Evolutionary conservation across 2,888 invertebrate species (phyloP).

Genomic region (Chaetogeoica ovagalla): DNA sequence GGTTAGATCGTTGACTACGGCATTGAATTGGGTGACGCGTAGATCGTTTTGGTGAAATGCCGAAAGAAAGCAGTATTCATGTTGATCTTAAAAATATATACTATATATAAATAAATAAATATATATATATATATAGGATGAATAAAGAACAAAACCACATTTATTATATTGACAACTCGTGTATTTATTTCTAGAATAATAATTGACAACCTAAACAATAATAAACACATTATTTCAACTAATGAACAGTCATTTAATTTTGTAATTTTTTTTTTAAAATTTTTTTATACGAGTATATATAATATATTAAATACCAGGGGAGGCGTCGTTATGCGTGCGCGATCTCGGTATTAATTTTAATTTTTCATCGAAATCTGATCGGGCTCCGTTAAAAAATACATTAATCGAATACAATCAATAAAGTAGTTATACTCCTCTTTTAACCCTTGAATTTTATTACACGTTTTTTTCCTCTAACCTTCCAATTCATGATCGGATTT

Average conservation of each 20-base stretch:
- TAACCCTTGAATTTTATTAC: slow-evolving; percentile 31
- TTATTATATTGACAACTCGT: slow-evolving; percentile 44
- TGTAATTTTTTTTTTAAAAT: background rate
- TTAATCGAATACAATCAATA: slow-evolving; percentile 13
- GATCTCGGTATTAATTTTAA: background rate
- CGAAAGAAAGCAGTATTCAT: too few species aligned
- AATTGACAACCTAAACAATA: slow-evolving; percentile 53
- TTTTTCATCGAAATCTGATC: background rate
- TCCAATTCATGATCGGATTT: background rate
- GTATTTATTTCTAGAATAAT: slow-evolving; percentile 53
- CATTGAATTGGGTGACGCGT: too few species aligned
- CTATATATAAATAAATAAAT: too few species aligned
- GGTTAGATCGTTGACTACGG: too few species aligned
- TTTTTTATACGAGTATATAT: too few species aligned
- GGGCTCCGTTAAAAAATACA: slow-evolving; percentile 20
- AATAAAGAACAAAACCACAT: slow-evolving; percentile 15
- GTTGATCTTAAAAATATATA: too few species aligned
- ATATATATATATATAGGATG: background rate
- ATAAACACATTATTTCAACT: slow-evolving; percentile 44
- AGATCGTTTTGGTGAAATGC: too few species aligned
- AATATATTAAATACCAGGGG: background rate
- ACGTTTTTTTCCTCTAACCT: background rate
- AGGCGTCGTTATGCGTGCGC: background rate
- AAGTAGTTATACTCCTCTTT: background rate
- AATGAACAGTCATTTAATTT: slow-evolving; percentile 49